Conservation (phyloP, 2,888 invertebrate species). For the Lepidochrysops patricia region DNA sequence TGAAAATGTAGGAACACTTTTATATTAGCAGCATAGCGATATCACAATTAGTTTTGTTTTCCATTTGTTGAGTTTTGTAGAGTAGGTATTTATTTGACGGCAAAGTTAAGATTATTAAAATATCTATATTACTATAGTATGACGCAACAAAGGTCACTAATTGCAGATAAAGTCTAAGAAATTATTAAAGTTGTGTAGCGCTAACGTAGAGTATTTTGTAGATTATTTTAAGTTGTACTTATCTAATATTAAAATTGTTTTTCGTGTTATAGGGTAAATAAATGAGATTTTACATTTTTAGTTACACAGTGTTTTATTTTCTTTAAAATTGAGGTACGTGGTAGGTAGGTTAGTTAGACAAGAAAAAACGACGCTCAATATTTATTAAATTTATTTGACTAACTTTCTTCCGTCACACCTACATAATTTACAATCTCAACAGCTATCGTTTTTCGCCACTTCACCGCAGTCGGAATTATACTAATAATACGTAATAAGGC, state of each 20-base stretch:
- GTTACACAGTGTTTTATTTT: not conserved
- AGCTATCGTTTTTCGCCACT: not conserved
- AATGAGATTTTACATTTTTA: conserved; percentile 3
- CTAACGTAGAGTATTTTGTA: too few relatives aligned
- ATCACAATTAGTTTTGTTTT: too few relatives aligned
- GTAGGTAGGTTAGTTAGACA: not conserved
- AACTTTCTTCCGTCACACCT: not conserved
- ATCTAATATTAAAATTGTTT: not conserved
- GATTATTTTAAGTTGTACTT: too few relatives aligned
- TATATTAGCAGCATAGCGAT: not conserved
- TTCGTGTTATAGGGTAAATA: conserved; percentile 1
- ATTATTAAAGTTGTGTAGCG: too few relatives aligned
- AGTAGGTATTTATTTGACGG: too few relatives aligned
- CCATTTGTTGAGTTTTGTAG: too few relatives aligned
- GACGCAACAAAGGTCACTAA: too few relatives aligned
- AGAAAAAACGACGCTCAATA: not conserved
- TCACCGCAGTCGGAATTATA: not conserved
- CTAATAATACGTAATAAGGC: not conserved
- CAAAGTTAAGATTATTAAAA: too few relatives aligned
- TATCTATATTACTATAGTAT: too few relatives aligned
- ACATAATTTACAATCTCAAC: conserved; percentile 5
- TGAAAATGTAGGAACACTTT: not conserved
- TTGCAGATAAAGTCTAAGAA: too few relatives aligned
- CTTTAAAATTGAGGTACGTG: too few relatives aligned
- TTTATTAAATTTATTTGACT: conserved; percentile 6